Base-by-base conservation (phyloP, 2,888 invertebrate genomes). In the Schizotus pectinicornis region DNA sequence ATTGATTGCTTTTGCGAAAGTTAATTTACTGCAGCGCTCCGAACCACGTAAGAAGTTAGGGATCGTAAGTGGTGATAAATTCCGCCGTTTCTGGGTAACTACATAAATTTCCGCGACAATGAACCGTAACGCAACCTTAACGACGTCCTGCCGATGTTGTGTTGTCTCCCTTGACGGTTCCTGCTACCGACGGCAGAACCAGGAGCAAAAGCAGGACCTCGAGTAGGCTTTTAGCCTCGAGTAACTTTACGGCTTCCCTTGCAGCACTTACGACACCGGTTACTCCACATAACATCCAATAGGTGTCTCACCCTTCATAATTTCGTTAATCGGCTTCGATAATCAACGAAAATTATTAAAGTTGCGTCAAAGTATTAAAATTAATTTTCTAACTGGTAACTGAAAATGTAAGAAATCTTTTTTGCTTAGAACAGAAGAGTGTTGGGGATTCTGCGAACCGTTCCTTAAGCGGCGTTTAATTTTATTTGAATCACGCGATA, bases 71-170 rank as follows among this genome's bases (percentile, higher is more conserved):
- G 46, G 59, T 47, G 37, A 55, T 55, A 59, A 59, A 64, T 62
- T 53, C 64, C 52, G 53, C 9, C 36, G 55, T 36, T 35, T 45
- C 39, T 37, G 47, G 52, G 56, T 59, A 61, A 59, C 64, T 57
- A 56, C 64, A 67, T 67, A 65, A 65, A 67, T 67, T 67, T 56
- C 57, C 62, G 62, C 62, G 64, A 64, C 65, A 63, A 65, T 61
- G 61, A 59, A 59, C 64, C 63, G 65, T 67, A 62, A 67, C 56
- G 62, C 46, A 56, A 54, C 51, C 65, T 64, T 66, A 66, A 67
- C 63, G 67, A 67, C 64, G 63, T 63, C 65, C 63, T 58, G 65
- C 58, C 63, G 61, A 63, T 59, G 64, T 48, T 58, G 37, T 58
- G 52, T 60, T 61, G 63, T 62, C 58, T 61, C 63, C 53, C 51